Conservation (phyloP, 2,888 invertebrate genomes). For the Marasmarcha lunaedactyla region DNA sequence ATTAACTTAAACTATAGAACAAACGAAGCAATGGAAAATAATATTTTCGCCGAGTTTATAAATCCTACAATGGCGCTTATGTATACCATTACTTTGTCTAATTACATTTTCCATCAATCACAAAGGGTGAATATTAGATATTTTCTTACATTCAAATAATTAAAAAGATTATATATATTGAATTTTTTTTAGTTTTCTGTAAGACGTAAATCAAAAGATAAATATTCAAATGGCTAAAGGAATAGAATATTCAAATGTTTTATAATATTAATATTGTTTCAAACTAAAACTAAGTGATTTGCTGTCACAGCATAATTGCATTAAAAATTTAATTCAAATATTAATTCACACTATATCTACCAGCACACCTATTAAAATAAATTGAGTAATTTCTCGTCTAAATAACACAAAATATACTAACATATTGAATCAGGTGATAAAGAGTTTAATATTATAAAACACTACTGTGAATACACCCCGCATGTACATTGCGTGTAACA, state of each 20-base stretch:
- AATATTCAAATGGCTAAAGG: no score
- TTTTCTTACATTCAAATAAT: no score
- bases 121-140: not conserved
- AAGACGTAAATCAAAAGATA: no score
- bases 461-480: no score
- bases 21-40: not conserved
- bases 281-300: constrained; percentile 17
- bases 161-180: no score
- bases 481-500: constrained; percentile 50
- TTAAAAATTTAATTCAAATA: constrained; percentile 16
- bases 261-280: no score
- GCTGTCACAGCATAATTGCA: constrained; percentile 34
- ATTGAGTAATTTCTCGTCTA: constrained; percentile 42
- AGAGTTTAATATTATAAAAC: no score
- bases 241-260: no score
- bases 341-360: no score
- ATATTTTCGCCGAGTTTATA: not conserved
- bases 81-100: not conserved
- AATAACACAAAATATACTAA: constrained; percentile 50
- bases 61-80: not conserved
- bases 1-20: not conserved
- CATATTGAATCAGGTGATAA: constrained; percentile 27
- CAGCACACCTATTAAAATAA: constrained; percentile 18
- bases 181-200: no score
- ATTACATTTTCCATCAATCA: not conserved